Evolutionary conservation across 35 echinoderm and acorn worm genomes (phyloP).

Genomic region (Apostichopus californicus): DNA sequence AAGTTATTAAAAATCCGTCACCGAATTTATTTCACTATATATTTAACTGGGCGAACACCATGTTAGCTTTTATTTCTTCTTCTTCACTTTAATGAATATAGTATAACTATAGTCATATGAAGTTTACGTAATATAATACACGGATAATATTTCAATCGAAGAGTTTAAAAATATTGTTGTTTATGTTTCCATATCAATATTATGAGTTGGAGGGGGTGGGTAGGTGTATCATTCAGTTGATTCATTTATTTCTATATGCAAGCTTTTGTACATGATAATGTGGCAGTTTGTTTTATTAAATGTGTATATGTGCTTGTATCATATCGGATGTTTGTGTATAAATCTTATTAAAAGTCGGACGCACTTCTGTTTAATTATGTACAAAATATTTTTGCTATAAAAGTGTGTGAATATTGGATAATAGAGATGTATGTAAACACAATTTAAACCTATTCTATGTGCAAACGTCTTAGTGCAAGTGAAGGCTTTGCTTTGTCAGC

Average conservation of each 20-base stretch:
- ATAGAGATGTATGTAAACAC: conserved; percentile 36
- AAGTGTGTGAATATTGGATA: conserved; percentile 48
- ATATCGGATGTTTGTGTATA: conserved; percentile 26
- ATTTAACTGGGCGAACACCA: no score
- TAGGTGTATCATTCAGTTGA: background rate
- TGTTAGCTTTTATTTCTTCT: no score
- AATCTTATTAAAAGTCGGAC: conserved; percentile 22
- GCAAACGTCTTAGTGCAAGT: conserved; percentile 50
- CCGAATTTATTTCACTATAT: no score
- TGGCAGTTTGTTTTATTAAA: background rate
- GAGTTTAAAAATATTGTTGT: no score
- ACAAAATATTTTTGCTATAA: conserved; percentile 53
- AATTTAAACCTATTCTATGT: conserved; percentile 46
- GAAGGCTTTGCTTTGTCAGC: conserved; percentile 24
- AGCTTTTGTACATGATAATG: conserved; percentile 32
- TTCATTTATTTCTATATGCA: conserved; percentile 36
- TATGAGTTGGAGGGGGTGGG: background rate
- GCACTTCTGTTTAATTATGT: conserved; percentile 47
- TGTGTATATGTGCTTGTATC: conserved; percentile 48
- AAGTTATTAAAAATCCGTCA: background rate
- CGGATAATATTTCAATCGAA: background rate
- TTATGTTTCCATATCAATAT: background rate
- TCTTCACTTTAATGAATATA: no score
- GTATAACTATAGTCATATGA: no score
- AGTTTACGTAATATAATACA: background rate